Evolutionary conservation across 2,888 invertebrate species (phyloP).

Genomic region (Hydraecia micacea): DNA sequence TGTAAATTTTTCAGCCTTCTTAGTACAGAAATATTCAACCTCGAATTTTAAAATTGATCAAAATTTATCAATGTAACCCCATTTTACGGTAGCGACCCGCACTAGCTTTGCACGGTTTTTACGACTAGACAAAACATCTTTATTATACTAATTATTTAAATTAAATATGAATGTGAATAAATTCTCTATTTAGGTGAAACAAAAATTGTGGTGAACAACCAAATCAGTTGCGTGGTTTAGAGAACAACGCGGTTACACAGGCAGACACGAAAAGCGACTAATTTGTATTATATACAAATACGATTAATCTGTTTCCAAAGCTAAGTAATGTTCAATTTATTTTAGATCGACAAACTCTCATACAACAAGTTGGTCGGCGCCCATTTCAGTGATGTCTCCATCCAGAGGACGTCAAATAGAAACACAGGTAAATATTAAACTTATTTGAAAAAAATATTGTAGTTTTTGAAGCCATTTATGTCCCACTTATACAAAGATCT

Average conservation of each 20-base stretch:
- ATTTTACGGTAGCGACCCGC: no score
- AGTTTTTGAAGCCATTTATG: not conserved
- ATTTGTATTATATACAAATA: not conserved
- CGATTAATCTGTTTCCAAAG: no score
- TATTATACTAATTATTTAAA: no score
- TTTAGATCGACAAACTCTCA: slow-evolving; percentile 87
- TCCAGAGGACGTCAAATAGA: slow-evolving; percentile 88
- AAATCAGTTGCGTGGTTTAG: not conserved
- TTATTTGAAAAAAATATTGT: not conserved
- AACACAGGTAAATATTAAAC: slow-evolving; percentile 80
- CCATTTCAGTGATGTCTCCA: slow-evolving; percentile 88
- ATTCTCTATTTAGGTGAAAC: no score
- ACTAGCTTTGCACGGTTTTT: no score
- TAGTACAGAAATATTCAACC: no score
- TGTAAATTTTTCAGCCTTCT: no score
- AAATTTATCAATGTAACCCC: no score
- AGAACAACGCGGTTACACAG: not conserved
- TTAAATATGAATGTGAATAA: no score
- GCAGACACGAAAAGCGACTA: not conserved
- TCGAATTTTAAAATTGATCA: no score
- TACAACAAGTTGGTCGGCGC: slow-evolving; percentile 88
- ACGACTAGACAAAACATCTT: no score
- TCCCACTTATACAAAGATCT: not conserved
- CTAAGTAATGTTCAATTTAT: not conserved
- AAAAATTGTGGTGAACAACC: no score